Conservation (phyloP, 2,797 vertebrate species). For the Sternotherus odoratus region DNA sequence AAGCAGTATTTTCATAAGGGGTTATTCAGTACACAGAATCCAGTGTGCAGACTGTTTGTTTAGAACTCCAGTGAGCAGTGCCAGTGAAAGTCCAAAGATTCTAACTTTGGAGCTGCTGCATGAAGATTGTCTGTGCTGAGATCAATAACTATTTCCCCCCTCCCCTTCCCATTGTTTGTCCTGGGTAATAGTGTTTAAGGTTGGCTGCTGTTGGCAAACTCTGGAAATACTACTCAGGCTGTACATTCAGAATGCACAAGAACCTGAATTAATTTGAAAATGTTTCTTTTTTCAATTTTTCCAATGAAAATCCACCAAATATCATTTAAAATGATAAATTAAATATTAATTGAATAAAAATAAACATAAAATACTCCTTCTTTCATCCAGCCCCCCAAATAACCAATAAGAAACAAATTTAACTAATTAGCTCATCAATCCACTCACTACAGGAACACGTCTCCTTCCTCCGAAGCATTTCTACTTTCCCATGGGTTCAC, state of each 20-base stretch:
- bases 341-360: accelerated
- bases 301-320: accelerated
- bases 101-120: not conserved
- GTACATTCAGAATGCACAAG: accelerated
- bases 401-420: not conserved
- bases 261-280: accelerated
- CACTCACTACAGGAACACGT: accelerated
- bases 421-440: accelerated
- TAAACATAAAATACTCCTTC: not conserved
- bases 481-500: accelerated
- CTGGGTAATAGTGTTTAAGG: not conserved
- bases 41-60: not conserved
- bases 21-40: not conserved
- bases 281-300: not conserved
- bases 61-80: not conserved
- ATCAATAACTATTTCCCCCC: not conserved
- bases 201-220: not conserved
- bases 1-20: not conserved
- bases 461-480: accelerated
- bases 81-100: not conserved
- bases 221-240: accelerated
- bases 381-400: accelerated
- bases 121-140: not conserved
- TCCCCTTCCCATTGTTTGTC: not conserved
- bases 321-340: not conserved